Conservation (phyloP, 2,797 vertebrate species). For the Tapirus indicus region DNA sequence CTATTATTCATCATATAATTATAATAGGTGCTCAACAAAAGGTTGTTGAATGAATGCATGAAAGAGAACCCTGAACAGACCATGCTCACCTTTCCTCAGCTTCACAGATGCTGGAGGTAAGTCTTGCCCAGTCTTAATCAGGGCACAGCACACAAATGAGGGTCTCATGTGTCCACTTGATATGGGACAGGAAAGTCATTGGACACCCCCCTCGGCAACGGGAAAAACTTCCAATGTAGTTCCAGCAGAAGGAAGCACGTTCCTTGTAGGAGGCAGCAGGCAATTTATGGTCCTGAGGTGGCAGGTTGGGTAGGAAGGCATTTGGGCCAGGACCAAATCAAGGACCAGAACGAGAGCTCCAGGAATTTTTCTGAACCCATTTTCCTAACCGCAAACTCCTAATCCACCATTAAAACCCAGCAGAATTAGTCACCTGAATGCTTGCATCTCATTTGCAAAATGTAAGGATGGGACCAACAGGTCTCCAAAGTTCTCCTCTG, state of each 20-base stretch:
- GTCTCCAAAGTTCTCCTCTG: neutral
- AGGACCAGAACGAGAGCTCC: neutral
- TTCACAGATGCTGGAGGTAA: neutral
- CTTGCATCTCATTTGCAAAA: neutral
- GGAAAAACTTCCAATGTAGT: neutral
- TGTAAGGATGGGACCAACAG: neutral
- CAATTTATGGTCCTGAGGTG: neutral
- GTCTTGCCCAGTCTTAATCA: neutral
- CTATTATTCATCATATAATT: neutral
- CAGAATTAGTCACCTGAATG: accelerated
- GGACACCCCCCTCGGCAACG: neutral
- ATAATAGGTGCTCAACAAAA: neutral
- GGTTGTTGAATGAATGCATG: neutral
- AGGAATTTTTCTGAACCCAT: neutral
- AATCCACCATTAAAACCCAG: neutral
- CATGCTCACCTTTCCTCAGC: neutral
- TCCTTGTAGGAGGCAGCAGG: neutral
- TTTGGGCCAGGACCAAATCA: neutral
- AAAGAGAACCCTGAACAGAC: neutral
- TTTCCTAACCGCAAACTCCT: neutral
- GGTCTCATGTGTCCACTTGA: neutral
- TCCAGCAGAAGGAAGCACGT: neutral
- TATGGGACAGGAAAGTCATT: neutral
- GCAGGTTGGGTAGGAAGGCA: neutral
- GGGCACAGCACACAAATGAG: neutral